These are phyloP conservation scores for Drosophila tristis DNA, from an alignment of 1,140 invertebrate genomes.

Conservation along the genomic window DNA sequence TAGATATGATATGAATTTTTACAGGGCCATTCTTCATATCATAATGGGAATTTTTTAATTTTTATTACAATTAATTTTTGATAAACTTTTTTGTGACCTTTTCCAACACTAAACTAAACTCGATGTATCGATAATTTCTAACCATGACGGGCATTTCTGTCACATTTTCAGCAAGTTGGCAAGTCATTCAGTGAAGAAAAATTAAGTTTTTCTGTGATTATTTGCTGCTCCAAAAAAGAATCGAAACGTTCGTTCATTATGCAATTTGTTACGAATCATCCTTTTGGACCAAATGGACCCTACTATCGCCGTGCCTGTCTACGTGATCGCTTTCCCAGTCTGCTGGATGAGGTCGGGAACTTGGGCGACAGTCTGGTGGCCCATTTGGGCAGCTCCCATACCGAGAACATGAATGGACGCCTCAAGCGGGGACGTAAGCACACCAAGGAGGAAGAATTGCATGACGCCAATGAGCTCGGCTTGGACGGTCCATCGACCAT, in stretches of 20 bases:
- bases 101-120: too few relatives aligned
- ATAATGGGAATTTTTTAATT: too few relatives aligned
- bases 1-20: too few relatives aligned
- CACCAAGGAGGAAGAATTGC: background rate
- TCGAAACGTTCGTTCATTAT: too few relatives aligned
- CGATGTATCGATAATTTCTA: too few relatives aligned
- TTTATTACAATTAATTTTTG: too few relatives aligned
- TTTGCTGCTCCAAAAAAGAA: background rate
- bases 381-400: conserved; percentile 18
- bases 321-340: conserved; percentile 27
- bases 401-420: conserved; percentile 31
- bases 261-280: conserved; percentile 26
- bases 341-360: conserved; percentile 19
- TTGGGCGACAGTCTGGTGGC: conserved; percentile 18
- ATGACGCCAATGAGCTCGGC: conserved; percentile 4
- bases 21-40: too few relatives aligned
- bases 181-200: background rate
- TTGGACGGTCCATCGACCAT: background rate
- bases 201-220: background rate
- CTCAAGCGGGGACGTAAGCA: conserved; percentile 5
- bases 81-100: too few relatives aligned
- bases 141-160: too few relatives aligned
- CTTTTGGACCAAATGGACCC: conserved; percentile 30
- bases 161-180: too few relatives aligned
- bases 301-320: conserved; percentile 26